Evolutionary conservation across 2,113 vertebrate species (phyloP), one percentile per base, ranked within the genome.

Genomic region (Lonchura striata): DNA sequence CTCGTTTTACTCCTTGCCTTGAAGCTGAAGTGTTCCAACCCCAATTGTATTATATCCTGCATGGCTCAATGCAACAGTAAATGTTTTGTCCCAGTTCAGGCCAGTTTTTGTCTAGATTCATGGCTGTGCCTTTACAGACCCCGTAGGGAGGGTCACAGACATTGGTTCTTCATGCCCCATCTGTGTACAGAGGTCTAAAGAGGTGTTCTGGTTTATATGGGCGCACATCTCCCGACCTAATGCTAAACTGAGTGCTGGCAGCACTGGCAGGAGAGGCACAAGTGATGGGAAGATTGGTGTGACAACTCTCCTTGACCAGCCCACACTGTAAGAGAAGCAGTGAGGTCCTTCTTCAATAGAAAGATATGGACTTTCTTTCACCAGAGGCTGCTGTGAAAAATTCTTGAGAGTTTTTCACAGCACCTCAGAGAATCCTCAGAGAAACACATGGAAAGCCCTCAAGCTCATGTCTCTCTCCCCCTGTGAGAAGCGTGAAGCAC

Each of bases 1-100:
- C 18, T 60, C 13, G 57, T 75, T 70, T 78, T 41, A 42, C 15
- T 70, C 56, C 37, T 78, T 61, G 24, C 22, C 42, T 47, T 1
- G 1, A 37, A 54, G 41, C 22, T 27, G 39, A 39, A 39, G 17
- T 28, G 16, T 25, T 60, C 41, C 23, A 56, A 8, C 21, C 21
- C 9, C 1, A 0, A 12, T 3, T 6, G 13, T 22, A 21, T 70
- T 35, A 52, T 49, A 75, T 82, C 37, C 41, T 41, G 18, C 15
- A 5, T 22, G 39, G 12, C 7, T 65, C 52, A 71, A 10, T 35
- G n/a, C 27, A 66, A 27, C 33, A 24, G 19, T 57, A 11, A 54
- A 35, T 0, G 0, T 57, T 84, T 66, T 59, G 13, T 68, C 20
- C 37, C 18, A 18, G 8, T 50, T 61, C 64, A 63, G 27, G 9